A percentile compares a stretch with the other conserved stretches of the same genome.
Conservation (phyloP, 2,888 invertebrate genomes). For the Chaitophorus viminalis region DNA sequence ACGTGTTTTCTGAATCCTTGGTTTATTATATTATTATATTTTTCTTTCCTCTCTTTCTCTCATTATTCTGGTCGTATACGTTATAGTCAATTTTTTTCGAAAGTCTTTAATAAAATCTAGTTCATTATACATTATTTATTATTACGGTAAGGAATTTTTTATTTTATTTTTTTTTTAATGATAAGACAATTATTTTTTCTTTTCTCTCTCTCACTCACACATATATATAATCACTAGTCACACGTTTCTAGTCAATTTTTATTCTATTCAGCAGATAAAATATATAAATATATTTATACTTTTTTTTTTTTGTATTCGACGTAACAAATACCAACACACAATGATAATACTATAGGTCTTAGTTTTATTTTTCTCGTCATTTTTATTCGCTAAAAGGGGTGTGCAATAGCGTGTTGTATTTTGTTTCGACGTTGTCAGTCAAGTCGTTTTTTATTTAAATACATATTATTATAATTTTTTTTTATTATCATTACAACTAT, state of each 20-base stretch:
- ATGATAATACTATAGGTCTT: constrained; percentile 8
- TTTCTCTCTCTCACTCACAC: constrained; percentile 10
- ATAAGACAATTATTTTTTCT: background rate
- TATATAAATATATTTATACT: background rate
- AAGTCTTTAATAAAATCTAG: constrained; percentile 47
- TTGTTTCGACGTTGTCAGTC: constrained; percentile 25
- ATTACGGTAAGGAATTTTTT: background rate
- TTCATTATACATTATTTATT: constrained; percentile 31
- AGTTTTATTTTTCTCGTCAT: constrained; percentile 4
- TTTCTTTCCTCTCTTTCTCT: background rate
- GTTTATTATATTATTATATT: background rate
- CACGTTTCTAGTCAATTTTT: constrained; percentile 55
- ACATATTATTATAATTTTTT: background rate
- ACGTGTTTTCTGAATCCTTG: background rate
- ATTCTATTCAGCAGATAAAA: background rate
- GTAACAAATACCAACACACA: background rate
- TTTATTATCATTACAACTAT: constrained; percentile 29
- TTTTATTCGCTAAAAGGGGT: constrained; percentile 9
- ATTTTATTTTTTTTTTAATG: background rate
- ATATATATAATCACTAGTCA: constrained; percentile 32
- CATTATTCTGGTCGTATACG: constrained; percentile 38
- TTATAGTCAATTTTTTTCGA: constrained; percentile 48
- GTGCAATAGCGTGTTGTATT: constrained; percentile 51
- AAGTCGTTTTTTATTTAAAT: background rate
- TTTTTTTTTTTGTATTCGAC: background rate